Base-by-base conservation (phyloP, 2,888 invertebrate genomes). In the Lymantria monacha region DNA sequence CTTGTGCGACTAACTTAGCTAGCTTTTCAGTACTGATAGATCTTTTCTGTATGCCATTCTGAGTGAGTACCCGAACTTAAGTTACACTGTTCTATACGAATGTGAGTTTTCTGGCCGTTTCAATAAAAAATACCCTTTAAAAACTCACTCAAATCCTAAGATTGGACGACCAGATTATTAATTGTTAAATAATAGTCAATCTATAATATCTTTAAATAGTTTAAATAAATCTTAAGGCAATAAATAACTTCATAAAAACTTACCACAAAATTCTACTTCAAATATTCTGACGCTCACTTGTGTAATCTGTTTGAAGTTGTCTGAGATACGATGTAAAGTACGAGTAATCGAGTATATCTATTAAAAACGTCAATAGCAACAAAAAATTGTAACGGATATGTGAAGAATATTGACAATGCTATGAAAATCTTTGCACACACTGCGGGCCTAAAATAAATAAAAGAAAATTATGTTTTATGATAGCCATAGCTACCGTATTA, bases 331-430 rank as follows among this genome's bases (percentile, higher is more conserved):
- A 80, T 93, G 67, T 74, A 97, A 79, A 88, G 96, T n/a, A n/a
- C n/a, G n/a, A n/a, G n/a, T n/a, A n/a, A n/a, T 74, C 97, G 79
- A 88, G 96, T 64, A 92, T 93, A 93, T 48, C 94, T 95, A 93
- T 96, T 97, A 44, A 98, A 94, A 52, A 98, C 96, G 49, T 97
- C 96, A 68, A 97, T 94, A 0, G 99, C 97, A 0, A 99, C 97
- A 81, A 95, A 99, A 81, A 97, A 97, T 84, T 99, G 98, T 0
- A 99, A 92, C 3, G 97, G 97, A 76, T 97, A 99, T 0, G 98
- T 97, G 73, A 98, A 95, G 72, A 98, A 95, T 52, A 99, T 97
- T 0, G 98, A 96, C 8, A 96, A 56, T 0, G 97, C 96, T 85
- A 98, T 97, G 67, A 96, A 93, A n/a, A 96, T 74, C 86, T 97